phyloP scores from a whole-genome alignment of 2,797 vertebrate species.

The Limosa lapponica region DNA sequence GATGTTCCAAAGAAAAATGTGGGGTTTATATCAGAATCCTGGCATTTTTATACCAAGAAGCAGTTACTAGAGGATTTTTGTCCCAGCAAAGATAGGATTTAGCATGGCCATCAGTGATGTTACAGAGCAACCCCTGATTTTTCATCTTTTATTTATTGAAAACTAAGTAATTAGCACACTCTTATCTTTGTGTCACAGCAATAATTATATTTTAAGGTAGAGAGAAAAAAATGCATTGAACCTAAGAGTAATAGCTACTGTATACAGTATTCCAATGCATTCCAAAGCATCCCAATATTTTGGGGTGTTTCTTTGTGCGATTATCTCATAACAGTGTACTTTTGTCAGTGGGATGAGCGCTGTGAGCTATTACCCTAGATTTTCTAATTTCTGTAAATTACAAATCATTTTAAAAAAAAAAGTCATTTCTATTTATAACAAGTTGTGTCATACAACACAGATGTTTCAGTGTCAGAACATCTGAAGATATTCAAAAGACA shows the following conservation, averaged over 20 bases:
- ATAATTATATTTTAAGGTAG: neutral
- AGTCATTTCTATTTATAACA: neutral
- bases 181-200: neutral
- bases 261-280: neutral
- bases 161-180: neutral
- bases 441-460: neutral
- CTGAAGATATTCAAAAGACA: neutral
- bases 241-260: neutral
- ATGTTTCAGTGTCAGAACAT: neutral
- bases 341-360: neutral
- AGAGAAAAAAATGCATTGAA: neutral
- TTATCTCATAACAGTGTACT: neutral
- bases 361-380: neutral
- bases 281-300: neutral
- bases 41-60: neutral
- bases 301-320: neutral
- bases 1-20: neutral
- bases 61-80: neutral
- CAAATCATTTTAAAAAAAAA: neutral
- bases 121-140: neutral
- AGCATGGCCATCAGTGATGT: neutral
- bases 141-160: neutral
- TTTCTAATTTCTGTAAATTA: neutral
- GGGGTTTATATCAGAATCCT: neutral
- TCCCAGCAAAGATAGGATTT: neutral